Conservation (phyloP, 2,113 vertebrate species). For the Pipra filicauda region DNA sequence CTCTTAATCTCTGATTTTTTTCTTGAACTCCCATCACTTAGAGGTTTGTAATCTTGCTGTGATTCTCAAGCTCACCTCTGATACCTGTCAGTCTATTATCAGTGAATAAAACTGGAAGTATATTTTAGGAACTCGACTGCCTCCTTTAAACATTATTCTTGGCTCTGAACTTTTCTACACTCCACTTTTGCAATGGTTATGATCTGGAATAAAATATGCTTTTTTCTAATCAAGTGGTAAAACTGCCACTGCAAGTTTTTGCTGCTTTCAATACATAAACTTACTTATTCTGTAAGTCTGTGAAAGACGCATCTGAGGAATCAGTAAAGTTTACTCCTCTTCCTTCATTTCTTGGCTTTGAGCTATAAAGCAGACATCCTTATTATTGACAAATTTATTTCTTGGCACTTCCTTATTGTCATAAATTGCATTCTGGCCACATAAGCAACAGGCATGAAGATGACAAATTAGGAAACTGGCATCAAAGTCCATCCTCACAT, state of each 20-base stretch:
- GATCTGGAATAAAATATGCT: not conserved
- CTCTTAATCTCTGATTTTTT: not conserved
- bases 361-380: not conserved
- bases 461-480: slow-evolving; percentile 40
- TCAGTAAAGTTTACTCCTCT: slow-evolving; percentile 2
- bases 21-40: not conserved
- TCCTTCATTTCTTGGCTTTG: not conserved
- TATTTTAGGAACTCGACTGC: not conserved
- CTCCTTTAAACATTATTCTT: not conserved
- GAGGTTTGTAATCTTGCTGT: not conserved
- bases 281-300: not conserved
- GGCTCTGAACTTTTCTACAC: not conserved
- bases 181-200: not conserved
- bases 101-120: not conserved
- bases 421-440: slow-evolving; percentile 35
- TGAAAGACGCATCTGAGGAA: not conserved
- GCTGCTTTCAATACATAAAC: not conserved
- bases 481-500: not conserved
- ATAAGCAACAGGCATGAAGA: not conserved
- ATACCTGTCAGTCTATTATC: not conserved
- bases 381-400: slow-evolving; percentile 47
- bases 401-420: slow-evolving; percentile 19
- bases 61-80: not conserved
- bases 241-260: not conserved
- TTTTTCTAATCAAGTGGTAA: not conserved